These are phyloP conservation scores for Morelia viridis DNA, from an alignment of 2,797 vertebrate species.

Conservation along the genomic window DNA sequence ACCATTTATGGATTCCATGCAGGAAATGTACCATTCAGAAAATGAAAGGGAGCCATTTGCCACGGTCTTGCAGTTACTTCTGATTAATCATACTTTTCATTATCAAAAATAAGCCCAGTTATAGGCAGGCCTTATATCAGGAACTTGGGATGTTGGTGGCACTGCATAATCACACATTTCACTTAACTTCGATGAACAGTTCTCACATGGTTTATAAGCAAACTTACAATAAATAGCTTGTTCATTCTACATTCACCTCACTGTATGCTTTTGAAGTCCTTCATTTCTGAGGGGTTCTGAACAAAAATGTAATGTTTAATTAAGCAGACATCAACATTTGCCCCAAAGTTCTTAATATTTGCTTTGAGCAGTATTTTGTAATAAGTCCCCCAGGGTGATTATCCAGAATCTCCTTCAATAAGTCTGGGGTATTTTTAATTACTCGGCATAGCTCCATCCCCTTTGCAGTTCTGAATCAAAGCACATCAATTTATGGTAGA, in stretches of 20 bases:
- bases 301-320: background rate
- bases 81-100: slow-evolving; percentile 11
- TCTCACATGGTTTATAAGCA: background rate
- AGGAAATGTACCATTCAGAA: slow-evolving; percentile 15
- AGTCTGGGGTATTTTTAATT: background rate
- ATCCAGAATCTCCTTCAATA: background rate
- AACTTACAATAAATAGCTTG: background rate
- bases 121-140: background rate
- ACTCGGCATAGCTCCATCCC: background rate
- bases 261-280: background rate
- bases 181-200: background rate
- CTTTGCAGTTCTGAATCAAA: background rate
- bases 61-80: background rate
- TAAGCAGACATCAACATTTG: background rate
- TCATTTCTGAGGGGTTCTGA: background rate
- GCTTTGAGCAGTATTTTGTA: background rate
- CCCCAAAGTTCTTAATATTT: background rate
- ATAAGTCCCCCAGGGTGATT: too few species aligned
- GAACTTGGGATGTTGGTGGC: background rate
- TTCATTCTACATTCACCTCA: background rate
- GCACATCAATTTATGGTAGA: background rate
- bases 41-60: background rate
- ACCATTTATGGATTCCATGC: slow-evolving; percentile 26
- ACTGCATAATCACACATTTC: background rate
- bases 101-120: slow-evolving; percentile 8